Evolutionary conservation across 53 echinoderm and acorn worm species (phyloP), one percentile per base, ranked within the genome.

Genomic region (Astropecten irregularis): DNA sequence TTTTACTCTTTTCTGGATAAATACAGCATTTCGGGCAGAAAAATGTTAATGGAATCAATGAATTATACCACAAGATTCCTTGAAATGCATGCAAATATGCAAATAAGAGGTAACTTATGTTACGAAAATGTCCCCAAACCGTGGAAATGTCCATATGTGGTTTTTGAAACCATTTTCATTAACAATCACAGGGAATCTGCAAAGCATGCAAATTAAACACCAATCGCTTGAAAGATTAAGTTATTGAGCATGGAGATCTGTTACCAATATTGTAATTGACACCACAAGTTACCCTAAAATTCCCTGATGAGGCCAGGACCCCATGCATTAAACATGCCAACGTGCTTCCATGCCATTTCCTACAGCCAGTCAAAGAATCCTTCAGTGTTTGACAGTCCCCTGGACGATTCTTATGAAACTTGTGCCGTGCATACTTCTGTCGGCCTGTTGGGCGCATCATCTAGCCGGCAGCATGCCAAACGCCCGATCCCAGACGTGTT

Each of bases 371-470:
- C 8, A 10, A 60, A 9, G 2, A 56, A 34, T 18, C 14, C 29
- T 51, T 62, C 79, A 48, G 61, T 79, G 79, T 62, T 44, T 79
- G 62, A 27, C 61, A 31, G 48, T 79, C 76, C 76, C 76, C 38
- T 39, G 58, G n/a, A 57, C 58, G 37, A 37, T 40, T 67, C 25
- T 21, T 54, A 5, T 11, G 47, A 20, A 7, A 42, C 47, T 76
- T 36, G 58, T 40, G 20, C 25, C 39, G 18, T 10, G 76, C 44
- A 58, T 58, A 26, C 38, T 40, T 76, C 34, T 26, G 13, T 38
- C 57, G 9, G 22, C 39, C 40, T 19, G 52, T 49, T 52, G 69
- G n/a, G n/a, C 48, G 69, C 34, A n/a, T 56, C 28, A 38, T 76
- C 44, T 57, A 55, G 76, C 58, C 42, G 13, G 25, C 37, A 40